phyloP scores from a whole-genome alignment of 2,888 invertebrate genomes.

The Pyrgus malvae region DNA sequence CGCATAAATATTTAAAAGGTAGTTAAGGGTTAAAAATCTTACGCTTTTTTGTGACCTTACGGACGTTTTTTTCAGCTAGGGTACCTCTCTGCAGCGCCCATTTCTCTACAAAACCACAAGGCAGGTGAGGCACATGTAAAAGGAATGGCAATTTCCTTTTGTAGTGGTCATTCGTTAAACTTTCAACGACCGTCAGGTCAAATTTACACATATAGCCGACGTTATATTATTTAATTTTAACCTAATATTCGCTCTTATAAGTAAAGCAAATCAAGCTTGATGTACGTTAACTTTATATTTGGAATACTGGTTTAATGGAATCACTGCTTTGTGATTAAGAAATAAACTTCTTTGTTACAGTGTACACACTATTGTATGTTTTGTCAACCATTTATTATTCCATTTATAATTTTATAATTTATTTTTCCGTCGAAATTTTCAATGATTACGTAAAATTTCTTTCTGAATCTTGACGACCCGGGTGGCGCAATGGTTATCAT shows the following conservation, averaged over 20 bases:
- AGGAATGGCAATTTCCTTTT: conserved; percentile 63
- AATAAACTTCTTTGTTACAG: conserved; percentile 16
- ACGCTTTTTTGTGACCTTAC: too few relatives aligned
- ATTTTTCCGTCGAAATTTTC: too few relatives aligned
- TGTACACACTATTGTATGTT: conserved; percentile 9
- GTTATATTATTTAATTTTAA: conserved; percentile 58
- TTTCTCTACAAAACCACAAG: conserved; percentile 37
- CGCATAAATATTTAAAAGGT: too few relatives aligned
- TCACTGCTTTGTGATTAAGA: conserved; percentile 39
- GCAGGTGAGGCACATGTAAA: conserved; percentile 54
- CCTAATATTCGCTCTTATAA: conserved; percentile 53
- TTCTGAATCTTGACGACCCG: too few relatives aligned
- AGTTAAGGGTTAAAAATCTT: too few relatives aligned
- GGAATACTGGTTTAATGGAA: conserved; percentile 33
- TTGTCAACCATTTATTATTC: conserved; percentile 21
- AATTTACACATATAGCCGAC: conserved; percentile 45
- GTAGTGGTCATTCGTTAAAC: conserved; percentile 66
- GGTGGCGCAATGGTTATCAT: too few relatives aligned
- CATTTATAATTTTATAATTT: neutral
- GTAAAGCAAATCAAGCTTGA: conserved; percentile 55
- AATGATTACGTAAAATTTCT: too few relatives aligned
- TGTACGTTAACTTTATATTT: conserved; percentile 51
- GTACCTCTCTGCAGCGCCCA: too few relatives aligned
- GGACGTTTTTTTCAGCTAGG: too few relatives aligned
- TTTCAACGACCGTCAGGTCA: conserved; percentile 58